Evolutionary conservation across 1,140 invertebrate species (phyloP).

Genomic region (Melipona quadrifasciata): DNA sequence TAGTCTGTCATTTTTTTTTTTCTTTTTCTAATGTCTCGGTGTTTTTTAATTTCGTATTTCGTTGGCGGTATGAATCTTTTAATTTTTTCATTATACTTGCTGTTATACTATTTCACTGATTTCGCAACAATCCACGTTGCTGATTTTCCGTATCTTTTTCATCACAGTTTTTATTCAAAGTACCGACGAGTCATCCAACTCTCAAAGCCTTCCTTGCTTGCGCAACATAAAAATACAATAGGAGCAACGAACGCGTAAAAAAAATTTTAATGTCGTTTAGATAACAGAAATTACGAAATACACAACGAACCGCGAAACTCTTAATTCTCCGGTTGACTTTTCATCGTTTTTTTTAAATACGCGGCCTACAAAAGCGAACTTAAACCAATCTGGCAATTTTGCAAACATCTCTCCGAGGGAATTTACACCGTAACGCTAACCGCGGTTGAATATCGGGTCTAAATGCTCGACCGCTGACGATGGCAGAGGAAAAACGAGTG

Average conservation of each 20-base stretch:
- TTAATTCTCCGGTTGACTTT: background rate
- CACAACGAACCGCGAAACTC: background rate
- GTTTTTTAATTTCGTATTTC: background rate
- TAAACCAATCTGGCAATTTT: background rate
- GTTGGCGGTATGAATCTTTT: background rate
- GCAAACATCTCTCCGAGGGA: background rate
- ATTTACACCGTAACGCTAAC: background rate
- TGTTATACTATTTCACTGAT: background rate
- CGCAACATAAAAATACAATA: too few species aligned
- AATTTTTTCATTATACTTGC: background rate
- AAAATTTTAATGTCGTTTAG: background rate
- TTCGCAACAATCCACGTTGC: background rate
- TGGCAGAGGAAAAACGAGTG: slow-evolving; percentile 2
- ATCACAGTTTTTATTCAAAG: background rate
- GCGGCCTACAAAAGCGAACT: background rate
- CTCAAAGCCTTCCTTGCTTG: too few species aligned
- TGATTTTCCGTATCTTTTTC: background rate
- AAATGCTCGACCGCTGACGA: background rate
- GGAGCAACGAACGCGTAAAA: background rate
- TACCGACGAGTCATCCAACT: too few species aligned
- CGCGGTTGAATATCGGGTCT: background rate
- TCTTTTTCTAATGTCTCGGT: too few species aligned
- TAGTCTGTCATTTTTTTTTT: background rate
- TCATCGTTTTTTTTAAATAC: background rate
- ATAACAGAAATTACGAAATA: background rate